Evolutionary conservation across 2,888 invertebrate genomes (phyloP), one percentile per base, ranked within the genome.

Genomic region (Prosopocoilus inquinatus): DNA sequence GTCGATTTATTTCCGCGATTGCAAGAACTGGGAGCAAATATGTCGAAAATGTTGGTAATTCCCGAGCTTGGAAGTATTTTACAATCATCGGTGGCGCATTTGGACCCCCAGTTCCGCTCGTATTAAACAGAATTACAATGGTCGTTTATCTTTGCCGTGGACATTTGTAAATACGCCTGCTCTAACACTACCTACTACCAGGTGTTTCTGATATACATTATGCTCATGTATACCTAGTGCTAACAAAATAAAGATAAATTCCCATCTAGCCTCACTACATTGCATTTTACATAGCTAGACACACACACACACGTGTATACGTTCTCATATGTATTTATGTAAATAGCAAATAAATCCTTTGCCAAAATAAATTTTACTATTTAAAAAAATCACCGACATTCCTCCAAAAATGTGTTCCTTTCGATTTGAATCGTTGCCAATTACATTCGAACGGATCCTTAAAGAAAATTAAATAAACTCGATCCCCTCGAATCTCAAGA

Each of bases 81-180:
- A 41, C 39, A 50, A 50, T 50, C 50, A 53, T 53, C 20, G 46
- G 46, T 13, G 53, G 32, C 35, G 36, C 35, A 47, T 12, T 38
- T 39, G 46, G 53, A 36, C 35, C 36, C 36, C 12, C 46, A 34
- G 34, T 53, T 47, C 53, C 38, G 46, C 46, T 47, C 36, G 53
- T 53, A 46, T 46, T 53, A 53, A 53, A 53, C 47, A 47, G 53
- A 53, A 53, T 53, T 53, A 53, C 53, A 53, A 53, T 53, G 47
- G 47, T 44, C 46, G 46, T 53, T 53, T 47, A 53, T 53, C 53
- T 53, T 53, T 11, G 47, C 39, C 43, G 44, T 16, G 50, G 46
- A 46, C 52, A 46, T 52, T 52, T 52, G 46, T 46, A 53, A 46
- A 53, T 53, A 53, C 53, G 41, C 20, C 43, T 28, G 32, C 32